Evolutionary conservation across 2,797 vertebrate species (phyloP).

Genomic region (Amphiprion clarkii): DNA sequence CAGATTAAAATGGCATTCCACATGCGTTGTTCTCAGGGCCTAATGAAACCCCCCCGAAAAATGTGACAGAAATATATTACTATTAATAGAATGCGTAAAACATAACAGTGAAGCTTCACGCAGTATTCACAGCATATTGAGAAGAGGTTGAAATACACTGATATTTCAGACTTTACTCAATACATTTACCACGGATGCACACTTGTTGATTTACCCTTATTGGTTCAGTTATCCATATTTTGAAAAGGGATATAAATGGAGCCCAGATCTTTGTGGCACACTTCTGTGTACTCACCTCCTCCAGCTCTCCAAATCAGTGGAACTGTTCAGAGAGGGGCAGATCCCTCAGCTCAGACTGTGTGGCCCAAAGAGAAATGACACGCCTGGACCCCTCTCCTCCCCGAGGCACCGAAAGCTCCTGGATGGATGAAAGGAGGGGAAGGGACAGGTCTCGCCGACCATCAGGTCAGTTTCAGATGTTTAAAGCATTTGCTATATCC

Average conservation of each 20-base stretch:
- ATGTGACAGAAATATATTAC: too few species aligned
- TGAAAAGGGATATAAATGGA: neutral
- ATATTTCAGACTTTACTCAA: too few species aligned
- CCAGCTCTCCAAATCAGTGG: slow-evolving; percentile 57
- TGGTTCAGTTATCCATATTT: neutral
- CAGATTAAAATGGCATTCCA: too few species aligned
- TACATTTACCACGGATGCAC: neutral
- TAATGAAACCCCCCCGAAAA: too few species aligned
- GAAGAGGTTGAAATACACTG: too few species aligned
- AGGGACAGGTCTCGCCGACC: slow-evolving; percentile 72
- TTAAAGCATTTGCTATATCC: too few species aligned
- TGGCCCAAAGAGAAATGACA: slow-evolving; percentile 77
- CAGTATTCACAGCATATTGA: too few species aligned
- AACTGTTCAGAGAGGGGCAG: slow-evolving; percentile 41
- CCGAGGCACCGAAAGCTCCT: slow-evolving; percentile 58
- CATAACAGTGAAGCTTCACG: too few species aligned
- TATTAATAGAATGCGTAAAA: too few species aligned
- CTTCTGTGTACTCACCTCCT: neutral
- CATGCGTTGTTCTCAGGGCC: too few species aligned
- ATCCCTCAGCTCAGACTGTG: slow-evolving; percentile 55
- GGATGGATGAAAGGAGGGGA: slow-evolving; percentile 80
- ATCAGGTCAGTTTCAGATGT: slow-evolving; percentile 73
- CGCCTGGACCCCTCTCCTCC: slow-evolving; percentile 76
- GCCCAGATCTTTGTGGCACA: neutral
- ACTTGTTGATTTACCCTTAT: neutral